phyloP scores from a whole-genome alignment of 92 coral and sea anemone species.

The Nematostella vectensis region DNA sequence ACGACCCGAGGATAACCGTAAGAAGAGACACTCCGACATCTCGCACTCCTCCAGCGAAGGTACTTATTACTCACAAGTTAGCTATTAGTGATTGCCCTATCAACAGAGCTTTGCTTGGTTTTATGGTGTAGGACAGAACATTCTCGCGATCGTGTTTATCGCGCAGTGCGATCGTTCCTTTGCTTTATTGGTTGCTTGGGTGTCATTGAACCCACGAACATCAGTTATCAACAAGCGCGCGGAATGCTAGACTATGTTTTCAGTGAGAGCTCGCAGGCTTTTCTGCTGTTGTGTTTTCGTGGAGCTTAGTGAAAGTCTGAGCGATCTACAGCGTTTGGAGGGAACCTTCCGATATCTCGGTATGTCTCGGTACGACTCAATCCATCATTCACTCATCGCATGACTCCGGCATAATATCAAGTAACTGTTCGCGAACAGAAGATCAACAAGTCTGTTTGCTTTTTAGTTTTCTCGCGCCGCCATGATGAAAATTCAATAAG shows the following conservation, averaged over 20 bases:
- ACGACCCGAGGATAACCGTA: slow-evolving; percentile 68
- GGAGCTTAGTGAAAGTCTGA: background rate
- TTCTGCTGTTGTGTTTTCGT: background rate
- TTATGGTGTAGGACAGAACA: no score
- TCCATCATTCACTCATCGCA: background rate
- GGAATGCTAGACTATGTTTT: background rate
- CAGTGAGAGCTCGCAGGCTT: background rate
- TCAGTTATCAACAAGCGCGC: background rate
- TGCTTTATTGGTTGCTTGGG: background rate
- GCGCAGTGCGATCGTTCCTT: background rate
- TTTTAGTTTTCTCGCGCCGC: background rate
- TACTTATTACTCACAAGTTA: slow-evolving; percentile 12
- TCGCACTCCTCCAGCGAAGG: slow-evolving; percentile 99
- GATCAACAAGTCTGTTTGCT: background rate
- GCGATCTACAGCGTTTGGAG: background rate
- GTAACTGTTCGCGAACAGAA: background rate
- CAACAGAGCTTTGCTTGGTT: no score
- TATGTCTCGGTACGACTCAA: background rate
- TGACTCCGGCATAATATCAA: background rate
- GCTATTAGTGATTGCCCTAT: background rate
- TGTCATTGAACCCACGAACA: no score
- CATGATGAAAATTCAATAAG: background rate
- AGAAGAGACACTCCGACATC: slow-evolving; percentile 81
- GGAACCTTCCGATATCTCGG: background rate
- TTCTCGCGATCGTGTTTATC: no score